Conservation (phyloP, 2,888 invertebrate genomes). For the Caenorhabditis auriculariae region DNA sequence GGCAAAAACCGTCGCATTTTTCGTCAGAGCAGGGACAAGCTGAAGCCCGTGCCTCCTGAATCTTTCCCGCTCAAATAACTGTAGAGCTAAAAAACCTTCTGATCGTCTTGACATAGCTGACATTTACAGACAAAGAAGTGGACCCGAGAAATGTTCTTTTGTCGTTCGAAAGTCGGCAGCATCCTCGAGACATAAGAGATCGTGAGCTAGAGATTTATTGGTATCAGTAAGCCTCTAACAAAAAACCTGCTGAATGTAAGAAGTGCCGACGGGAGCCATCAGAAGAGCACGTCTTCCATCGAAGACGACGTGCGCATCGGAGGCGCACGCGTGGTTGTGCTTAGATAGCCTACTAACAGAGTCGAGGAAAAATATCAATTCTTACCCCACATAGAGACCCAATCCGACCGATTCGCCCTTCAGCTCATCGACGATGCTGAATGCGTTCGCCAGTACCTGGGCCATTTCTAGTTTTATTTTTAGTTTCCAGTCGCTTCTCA, state of each 20-base stretch:
- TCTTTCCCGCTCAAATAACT: too few species aligned
- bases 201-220: slow-evolving; percentile 11
- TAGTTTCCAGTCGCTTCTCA: neutral
- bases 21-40: slow-evolving; percentile 1
- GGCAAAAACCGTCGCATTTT: slow-evolving; percentile 5
- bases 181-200: slow-evolving; percentile 21
- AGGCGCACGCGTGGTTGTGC: slow-evolving; percentile 21
- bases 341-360: slow-evolving; percentile 6
- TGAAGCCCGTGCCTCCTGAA: slow-evolving; percentile 9
- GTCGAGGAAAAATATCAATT: neutral
- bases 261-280: neutral
- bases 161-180: slow-evolving; percentile 15
- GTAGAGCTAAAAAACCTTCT: too few species aligned
- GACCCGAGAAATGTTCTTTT: slow-evolving; percentile 5
- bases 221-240: neutral
- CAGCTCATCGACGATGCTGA: slow-evolving; percentile 13
- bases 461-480: slow-evolving; percentile 9
- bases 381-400: slow-evolving; percentile 10
- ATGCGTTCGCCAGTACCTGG: slow-evolving; percentile 15
- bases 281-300: slow-evolving; percentile 9
- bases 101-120: slow-evolving; percentile 10
- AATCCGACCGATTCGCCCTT: slow-evolving; percentile 12
- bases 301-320: slow-evolving; percentile 14
- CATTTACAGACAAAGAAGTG: slow-evolving; percentile 20
- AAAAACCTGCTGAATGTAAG: neutral